Conservation (phyloP, 2,888 invertebrate species). For the Eulithis testata region DNA sequence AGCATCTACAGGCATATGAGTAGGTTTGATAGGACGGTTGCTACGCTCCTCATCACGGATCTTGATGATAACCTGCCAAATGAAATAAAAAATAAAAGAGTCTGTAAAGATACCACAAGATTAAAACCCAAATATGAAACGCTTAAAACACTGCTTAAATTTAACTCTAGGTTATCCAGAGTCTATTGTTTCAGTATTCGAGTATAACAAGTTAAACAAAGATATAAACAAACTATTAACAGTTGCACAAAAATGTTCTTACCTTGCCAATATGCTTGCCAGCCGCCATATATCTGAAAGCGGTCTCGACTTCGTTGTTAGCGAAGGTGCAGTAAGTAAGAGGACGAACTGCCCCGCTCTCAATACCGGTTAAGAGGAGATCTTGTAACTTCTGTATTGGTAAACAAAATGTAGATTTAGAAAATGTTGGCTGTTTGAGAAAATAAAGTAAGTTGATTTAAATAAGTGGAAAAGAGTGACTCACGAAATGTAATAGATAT, state of each 20-base stretch:
- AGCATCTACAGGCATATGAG: slow-evolving; percentile 58
- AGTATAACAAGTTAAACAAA: no score
- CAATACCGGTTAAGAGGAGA: slow-evolving; percentile 85
- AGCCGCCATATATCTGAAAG: slow-evolving; percentile 86
- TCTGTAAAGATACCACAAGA: no score
- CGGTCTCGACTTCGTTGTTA: slow-evolving; percentile 85
- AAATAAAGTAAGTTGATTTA: neutral
- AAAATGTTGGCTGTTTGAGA: no score
- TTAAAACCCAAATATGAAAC: no score
- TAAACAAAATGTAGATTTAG: neutral
- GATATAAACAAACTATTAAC: neutral
- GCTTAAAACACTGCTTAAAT: no score
- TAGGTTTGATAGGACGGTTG: slow-evolving; percentile 58
- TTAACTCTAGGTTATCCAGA: no score
- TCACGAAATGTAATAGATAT: no score
- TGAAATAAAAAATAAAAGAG: neutral
- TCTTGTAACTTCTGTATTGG: slow-evolving; percentile 74
- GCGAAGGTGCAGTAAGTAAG: slow-evolving; percentile 85
- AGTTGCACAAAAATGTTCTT: slow-evolving; percentile 12
- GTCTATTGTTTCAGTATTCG: no score
- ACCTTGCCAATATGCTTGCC: slow-evolving; percentile 91
- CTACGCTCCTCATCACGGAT: slow-evolving; percentile 78
- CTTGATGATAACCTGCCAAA: slow-evolving; percentile 77
- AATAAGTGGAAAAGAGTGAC: no score
- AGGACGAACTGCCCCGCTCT: slow-evolving; percentile 86